Conservation (phyloP, 2,797 vertebrate genomes). For the Onychomys torridus region DNA sequence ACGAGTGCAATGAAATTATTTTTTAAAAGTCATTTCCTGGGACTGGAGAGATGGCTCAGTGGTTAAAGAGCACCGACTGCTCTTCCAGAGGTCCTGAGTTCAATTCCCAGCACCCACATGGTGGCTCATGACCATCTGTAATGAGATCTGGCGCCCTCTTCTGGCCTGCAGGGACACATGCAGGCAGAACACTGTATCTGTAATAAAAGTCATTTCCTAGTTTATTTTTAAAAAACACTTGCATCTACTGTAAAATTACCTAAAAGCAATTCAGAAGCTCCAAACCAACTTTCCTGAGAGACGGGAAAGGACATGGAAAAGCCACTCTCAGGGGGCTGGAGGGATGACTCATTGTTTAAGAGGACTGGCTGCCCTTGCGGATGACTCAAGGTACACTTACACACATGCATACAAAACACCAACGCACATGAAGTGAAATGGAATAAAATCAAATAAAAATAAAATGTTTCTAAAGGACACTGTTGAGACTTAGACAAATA, state of each 20-base stretch:
- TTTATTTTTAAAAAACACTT: conserved; percentile 16
- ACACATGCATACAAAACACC: background rate
- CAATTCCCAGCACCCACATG: too few species aligned
- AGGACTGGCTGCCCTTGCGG: background rate
- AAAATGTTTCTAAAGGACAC: background rate
- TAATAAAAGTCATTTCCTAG: background rate
- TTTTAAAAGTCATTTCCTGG: background rate
- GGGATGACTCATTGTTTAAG: background rate
- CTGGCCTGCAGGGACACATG: too few species aligned
- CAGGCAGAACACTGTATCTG: too few species aligned
- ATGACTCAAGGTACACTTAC: background rate
- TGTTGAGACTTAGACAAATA: background rate
- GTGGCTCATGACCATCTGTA: too few species aligned
- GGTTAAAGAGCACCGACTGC: too few species aligned
- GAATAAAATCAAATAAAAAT: background rate
- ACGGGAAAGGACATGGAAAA: background rate
- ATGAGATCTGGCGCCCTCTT: too few species aligned
- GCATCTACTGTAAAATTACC: conserved; percentile 4
- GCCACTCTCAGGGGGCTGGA: background rate
- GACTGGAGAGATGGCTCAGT: too few species aligned
- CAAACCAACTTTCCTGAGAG: background rate
- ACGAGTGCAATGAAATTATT: background rate
- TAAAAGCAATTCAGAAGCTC: background rate
- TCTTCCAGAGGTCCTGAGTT: too few species aligned
- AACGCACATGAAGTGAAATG: background rate